Base-by-base conservation (phyloP, 2,888 invertebrate species). In the Himalopsyche kuldschensis region DNA sequence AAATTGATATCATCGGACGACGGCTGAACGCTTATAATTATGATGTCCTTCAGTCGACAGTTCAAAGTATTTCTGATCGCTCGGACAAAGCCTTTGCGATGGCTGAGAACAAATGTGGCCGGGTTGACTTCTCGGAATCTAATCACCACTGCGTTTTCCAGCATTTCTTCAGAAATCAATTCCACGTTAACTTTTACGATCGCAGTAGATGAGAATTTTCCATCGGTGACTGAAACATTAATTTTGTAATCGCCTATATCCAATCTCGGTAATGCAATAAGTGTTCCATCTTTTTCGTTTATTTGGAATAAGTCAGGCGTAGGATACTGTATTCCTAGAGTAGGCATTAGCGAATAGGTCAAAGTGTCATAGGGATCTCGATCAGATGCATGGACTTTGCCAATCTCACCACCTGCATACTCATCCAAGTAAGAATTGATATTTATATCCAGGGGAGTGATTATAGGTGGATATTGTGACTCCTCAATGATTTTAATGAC, bases 161-260 rank as follows among this genome's bases (percentile, higher is more conserved):
- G 92, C 95, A 97, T 96, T 86, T 96, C 96, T 86, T 96, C 96
- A 0, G 96, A 94, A 30, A 98, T 91, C 0, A 96, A 92, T 86
- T 95, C 94, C 0, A 98, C 97, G 82, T 93, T 93, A 0, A 99
- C 94, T 88, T 94, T 95, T 1, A 97, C 95, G 48, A 94, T 91
- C 0, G 96, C 94, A 89, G 93, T 95, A 0, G 95, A 94, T 55
- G 94, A 93, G 90, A 96, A 98, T 88, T 98, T 97, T 6, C 98
- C 98, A 90, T 99, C 99, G 41, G 95, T 95, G 1, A 98, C 99
- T 20, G 97, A 97, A 0, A 98, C 95, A 90, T 98, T 99, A 4
- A 99, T 89, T 17, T 94, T 92, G 90, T 98, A 98, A 84, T 95
- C 94, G 10, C 98, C 98, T 10, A 95, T 94, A 89, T 97, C 97